Evolutionary conservation across 2,888 invertebrate genomes (phyloP), one percentile per base, ranked within the genome.

Genomic region (Argyra leucocephala): DNA sequence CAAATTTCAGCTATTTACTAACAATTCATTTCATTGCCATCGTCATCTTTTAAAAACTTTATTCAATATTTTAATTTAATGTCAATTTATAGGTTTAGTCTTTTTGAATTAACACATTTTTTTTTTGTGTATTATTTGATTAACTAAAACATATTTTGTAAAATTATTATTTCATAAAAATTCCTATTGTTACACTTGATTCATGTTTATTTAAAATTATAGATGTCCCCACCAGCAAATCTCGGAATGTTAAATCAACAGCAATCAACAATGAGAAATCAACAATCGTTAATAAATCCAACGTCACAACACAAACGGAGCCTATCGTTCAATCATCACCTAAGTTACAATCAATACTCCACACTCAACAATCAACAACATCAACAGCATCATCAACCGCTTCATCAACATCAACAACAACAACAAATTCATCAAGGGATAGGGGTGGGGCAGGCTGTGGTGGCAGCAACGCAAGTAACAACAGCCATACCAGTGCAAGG

Each of bases 321-420:
- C 82, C 86, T 83, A 73, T 86, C 86, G 76, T 85, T 86, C 82
- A 86, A 86, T 80, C 86, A 86, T 79, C 86, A 86, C 79, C 85
- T 85, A 81, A 86, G 85, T 78, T 86, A 85, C 81, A 84, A 85
- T 75, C 86, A 86, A 76, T 85, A 84, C 76, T 76, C 76, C 76
- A 78, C 74, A 68, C 68, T 65, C 70, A 69, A 73, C 79, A 66
- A 58, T 66, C 66, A 64, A 75, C 81, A 71, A 63, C 66, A 57
- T 61, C 66, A 31, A 57, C 66, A 24, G 75, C 78, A 74, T 74
- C 78, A 74, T 77, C 79, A 73, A 76, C 84, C 81, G 78, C 84
- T 83, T 81, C 81, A 81, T 74, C 84, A 82, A 73, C 79, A 76
- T 77, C 82, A 82, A 81, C 77, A 74, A 76, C 78, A 74, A 75